phyloP scores from a whole-genome alignment of 2,113 vertebrate species.

The Lagenorhynchus albirostris region DNA sequence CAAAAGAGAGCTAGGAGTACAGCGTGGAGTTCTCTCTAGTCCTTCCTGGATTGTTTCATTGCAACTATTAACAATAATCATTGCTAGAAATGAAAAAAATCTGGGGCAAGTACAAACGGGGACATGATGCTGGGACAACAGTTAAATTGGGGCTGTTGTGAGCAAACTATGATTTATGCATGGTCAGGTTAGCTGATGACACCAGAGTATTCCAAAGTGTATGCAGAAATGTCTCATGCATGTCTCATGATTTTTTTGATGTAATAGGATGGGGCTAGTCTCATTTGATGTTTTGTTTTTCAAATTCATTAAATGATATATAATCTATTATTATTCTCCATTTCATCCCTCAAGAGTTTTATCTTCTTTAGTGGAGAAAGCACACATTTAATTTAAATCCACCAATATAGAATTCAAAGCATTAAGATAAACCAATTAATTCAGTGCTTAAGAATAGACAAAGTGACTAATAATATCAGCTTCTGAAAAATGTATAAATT shows the following conservation, averaged over 20 bases:
- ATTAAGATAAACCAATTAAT: not conserved
- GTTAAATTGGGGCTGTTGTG: not conserved
- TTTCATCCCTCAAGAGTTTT: not conserved
- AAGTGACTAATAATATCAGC: not conserved
- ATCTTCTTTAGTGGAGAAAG: not conserved
- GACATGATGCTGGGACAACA: not conserved
- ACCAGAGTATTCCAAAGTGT: not conserved
- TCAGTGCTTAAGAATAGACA: not conserved
- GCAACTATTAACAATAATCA: not conserved
- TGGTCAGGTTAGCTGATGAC: not conserved
- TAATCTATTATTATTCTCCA: not conserved
- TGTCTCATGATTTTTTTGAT: not conserved
- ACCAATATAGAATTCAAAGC: not conserved
- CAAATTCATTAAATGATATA: not conserved
- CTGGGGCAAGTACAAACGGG: not conserved
- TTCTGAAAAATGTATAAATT: not conserved
- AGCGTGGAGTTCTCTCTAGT: not conserved
- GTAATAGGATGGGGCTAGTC: not conserved
- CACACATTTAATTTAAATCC: not conserved
- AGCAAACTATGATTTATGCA: not conserved
- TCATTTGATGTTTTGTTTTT: not conserved
- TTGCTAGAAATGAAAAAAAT: not conserved
- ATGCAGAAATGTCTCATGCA: not conserved
- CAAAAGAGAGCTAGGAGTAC: not conserved
- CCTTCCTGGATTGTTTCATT: not conserved